These are phyloP conservation scores for Uria aalge DNA, from an alignment of 2,113 vertebrate species.

Conservation along the genomic window DNA sequence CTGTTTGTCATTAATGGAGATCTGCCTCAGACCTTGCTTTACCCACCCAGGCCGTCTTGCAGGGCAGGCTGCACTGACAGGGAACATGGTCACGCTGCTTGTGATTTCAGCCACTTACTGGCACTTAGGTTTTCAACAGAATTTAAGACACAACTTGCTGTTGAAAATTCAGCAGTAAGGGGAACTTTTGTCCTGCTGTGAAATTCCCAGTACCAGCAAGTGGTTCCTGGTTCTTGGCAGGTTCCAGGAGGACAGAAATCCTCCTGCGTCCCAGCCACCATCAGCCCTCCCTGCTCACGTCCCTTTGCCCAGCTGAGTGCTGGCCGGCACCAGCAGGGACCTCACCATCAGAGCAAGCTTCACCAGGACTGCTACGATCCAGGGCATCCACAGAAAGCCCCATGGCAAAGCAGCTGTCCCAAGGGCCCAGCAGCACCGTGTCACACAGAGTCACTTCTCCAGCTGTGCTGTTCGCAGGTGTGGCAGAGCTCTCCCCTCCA, in stretches of 20 bases:
- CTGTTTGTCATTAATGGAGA: neutral
- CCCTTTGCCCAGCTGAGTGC: neutral
- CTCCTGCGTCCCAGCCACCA: neutral
- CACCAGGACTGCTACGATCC: neutral
- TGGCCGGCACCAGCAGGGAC: neutral
- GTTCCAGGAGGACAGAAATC: neutral
- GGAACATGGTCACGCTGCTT: neutral
- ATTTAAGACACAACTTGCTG: neutral
- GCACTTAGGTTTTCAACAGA: neutral
- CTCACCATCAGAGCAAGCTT: neutral
- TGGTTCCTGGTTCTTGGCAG: neutral
- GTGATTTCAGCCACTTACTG: neutral
- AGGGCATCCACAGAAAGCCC: neutral
- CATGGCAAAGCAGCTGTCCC: neutral
- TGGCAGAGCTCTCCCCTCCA: neutral
- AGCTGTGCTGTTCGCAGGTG: neutral
- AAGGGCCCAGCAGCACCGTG: neutral
- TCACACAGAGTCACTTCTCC: neutral
- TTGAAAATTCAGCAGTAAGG: neutral
- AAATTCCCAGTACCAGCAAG: neutral
- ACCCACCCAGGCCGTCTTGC: neutral
- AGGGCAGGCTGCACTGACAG: neutral
- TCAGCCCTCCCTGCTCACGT: neutral
- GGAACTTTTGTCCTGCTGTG: neutral
- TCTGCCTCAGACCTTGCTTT: neutral